phyloP scores from a whole-genome alignment of 2,888 invertebrate species.

The Rotaria magnacalcarata region DNA sequence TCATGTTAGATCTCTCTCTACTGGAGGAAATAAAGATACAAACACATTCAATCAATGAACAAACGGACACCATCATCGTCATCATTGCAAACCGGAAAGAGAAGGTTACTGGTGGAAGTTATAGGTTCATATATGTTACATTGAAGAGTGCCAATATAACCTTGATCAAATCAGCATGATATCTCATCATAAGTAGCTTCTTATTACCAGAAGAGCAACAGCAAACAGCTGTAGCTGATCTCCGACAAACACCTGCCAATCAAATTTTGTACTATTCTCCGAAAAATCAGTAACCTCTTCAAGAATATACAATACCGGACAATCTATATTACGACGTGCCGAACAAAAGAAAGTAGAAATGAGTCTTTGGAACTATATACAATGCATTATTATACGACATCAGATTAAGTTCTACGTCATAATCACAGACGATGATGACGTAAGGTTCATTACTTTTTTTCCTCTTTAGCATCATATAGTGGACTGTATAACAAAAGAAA shows the following conservation, averaged over 20 bases:
- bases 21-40: background rate
- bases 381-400: too few relatives aligned
- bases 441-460: conserved; percentile 3
- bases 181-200: background rate
- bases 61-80: background rate
- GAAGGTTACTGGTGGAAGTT: background rate
- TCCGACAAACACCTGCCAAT: background rate
- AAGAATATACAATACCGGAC: background rate
- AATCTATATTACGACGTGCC: too few relatives aligned
- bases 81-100: background rate
- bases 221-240: background rate
- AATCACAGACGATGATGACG: background rate
- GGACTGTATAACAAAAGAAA: background rate
- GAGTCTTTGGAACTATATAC: too few relatives aligned
- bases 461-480: background rate
- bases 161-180: conserved; percentile 17
- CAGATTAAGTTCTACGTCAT: background rate
- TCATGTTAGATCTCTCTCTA: conserved; percentile 1
- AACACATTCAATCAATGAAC: conserved; percentile 1
- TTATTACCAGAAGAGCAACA: background rate
- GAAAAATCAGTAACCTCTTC: background rate
- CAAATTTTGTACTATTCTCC: background rate
- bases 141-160: background rate
- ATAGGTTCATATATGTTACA: background rate
- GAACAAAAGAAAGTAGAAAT: too few relatives aligned